Conservation (phyloP, 2,888 invertebrate species). For the Ormyrus thymus region DNA sequence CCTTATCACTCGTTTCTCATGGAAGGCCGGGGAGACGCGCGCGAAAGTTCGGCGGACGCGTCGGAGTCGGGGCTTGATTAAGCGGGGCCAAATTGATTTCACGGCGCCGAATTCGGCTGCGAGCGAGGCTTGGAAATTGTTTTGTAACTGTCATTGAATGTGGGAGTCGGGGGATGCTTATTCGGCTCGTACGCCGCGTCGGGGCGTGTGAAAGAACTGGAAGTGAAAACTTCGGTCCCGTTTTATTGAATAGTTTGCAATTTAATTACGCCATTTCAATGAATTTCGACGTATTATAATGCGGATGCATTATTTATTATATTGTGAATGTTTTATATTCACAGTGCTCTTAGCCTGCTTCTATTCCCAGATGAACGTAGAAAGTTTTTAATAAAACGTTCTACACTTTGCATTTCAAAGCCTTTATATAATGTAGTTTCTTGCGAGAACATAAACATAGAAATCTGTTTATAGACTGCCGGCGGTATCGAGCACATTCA, state of each 20-base stretch:
- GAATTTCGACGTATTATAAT: background rate
- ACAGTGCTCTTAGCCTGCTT: background rate
- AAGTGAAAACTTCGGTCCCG: background rate
- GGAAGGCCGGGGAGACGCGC: background rate
- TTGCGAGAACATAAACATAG: too few relatives aligned
- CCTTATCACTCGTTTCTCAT: constrained; percentile 62
- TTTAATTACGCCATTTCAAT: background rate
- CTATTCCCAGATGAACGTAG: too few relatives aligned
- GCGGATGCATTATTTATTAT: background rate
- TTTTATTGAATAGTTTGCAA: background rate
- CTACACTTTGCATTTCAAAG: too few relatives aligned
- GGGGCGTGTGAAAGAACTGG: background rate
- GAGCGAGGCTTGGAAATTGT: background rate
- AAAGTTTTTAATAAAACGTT: too few relatives aligned
- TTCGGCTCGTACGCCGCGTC: too few relatives aligned
- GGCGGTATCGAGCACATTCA: too few relatives aligned
- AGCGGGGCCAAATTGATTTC: constrained; percentile 24
- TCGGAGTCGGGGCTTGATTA: background rate
- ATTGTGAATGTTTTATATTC: background rate
- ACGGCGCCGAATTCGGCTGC: background rate
- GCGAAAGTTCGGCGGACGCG: background rate
- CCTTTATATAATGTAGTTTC: too few relatives aligned
- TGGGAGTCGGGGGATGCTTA: background rate
- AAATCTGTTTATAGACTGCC: too few relatives aligned
- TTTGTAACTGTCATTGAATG: constrained; percentile 35